Conservation (phyloP, 2,888 invertebrate species). For the Pristionchus japonicus region DNA sequence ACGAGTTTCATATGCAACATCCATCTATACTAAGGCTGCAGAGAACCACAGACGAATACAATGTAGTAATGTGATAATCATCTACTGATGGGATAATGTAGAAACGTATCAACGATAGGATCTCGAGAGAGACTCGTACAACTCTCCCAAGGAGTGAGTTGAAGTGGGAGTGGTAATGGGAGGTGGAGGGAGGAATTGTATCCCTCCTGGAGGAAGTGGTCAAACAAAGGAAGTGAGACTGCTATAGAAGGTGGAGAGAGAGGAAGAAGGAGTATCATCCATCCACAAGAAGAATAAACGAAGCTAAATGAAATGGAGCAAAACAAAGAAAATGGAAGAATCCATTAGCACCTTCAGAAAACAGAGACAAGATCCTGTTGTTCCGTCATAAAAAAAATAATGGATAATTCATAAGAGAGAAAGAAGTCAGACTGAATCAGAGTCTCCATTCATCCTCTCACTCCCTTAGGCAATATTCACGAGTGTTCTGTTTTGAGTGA, state of each 20-base stretch:
- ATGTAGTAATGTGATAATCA: not conserved
- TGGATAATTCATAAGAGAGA: not conserved
- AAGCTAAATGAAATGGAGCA: not conserved
- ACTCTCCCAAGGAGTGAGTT: not conserved
- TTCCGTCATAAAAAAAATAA: not conserved
- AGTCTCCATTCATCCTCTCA: not conserved
- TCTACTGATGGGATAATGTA: not conserved
- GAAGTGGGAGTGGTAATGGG: not conserved
- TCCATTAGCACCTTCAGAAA: not conserved
- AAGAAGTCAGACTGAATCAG: not conserved
- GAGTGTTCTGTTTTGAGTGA: not conserved
- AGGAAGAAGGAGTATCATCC: not conserved
- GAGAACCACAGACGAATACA: no score
- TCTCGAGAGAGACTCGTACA: not conserved
- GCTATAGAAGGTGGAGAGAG: not conserved
- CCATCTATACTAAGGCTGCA: not conserved
- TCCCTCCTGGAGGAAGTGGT: not conserved
- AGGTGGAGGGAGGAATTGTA: slow-evolving; percentile 19
- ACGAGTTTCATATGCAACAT: slow-evolving; percentile 11
- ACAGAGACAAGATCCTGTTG: not conserved
- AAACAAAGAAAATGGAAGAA: not conserved
- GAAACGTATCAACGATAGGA: no score
- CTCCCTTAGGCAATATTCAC: not conserved
- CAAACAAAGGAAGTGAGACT: slow-evolving; percentile 37
- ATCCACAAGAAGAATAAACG: not conserved